Evolutionary conservation across 2,888 invertebrate genomes (phyloP).

Genomic region (Neelides folsomi): DNA sequence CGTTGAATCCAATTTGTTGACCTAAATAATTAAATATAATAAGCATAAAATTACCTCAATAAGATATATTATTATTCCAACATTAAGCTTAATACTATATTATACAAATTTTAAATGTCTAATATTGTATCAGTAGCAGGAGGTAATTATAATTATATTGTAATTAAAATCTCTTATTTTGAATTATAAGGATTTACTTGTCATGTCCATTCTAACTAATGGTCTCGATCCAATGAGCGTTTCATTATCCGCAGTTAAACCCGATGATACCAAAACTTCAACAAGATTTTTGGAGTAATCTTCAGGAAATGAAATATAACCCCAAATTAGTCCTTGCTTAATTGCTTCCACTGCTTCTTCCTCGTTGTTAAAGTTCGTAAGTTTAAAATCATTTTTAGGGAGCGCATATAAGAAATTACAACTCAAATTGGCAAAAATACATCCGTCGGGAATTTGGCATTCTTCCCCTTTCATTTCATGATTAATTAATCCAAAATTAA

Average conservation of each 20-base stretch:
- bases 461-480: constrained; percentile 48
- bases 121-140: no score
- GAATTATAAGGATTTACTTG: no score
- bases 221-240: constrained; percentile 74
- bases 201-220: constrained; percentile 81
- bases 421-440: constrained; percentile 14
- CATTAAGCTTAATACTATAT: no score
- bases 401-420: constrained; percentile 17
- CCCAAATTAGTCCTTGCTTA: constrained; percentile 66
- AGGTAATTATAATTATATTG: no score
- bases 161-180: no score
- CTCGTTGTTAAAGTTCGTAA: constrained; percentile 7
- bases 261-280: constrained; percentile 62
- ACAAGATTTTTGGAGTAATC: constrained; percentile 77
- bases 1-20: constrained; percentile 69
- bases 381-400: background rate
- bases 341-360: constrained; percentile 58
- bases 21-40: no score
- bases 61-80: no score
- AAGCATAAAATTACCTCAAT: no score
- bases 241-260: constrained; percentile 64
- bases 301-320: constrained; percentile 70
- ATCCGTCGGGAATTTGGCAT: constrained; percentile 7
- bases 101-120: no score
- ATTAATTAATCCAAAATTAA: constrained; percentile 68